Evolutionary conservation across 2,888 invertebrate genomes (phyloP).

Genomic region (Nebria brevicollis): DNA sequence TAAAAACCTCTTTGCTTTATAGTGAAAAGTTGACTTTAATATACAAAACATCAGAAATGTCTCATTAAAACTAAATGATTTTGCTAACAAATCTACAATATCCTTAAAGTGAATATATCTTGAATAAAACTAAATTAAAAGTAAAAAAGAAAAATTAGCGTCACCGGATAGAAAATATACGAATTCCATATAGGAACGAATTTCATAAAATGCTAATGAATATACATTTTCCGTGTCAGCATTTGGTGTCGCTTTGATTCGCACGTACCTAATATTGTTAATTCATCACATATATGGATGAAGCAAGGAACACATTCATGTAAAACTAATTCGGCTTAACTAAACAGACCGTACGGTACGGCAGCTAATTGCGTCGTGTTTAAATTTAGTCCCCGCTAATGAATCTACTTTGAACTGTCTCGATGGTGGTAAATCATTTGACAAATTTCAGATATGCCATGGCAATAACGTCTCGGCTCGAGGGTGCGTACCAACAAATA

Average conservation of each 20-base stretch:
- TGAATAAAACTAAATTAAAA: no score
- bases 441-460: conserved; percentile 16
- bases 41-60: no score
- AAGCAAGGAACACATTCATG: conserved; percentile 17
- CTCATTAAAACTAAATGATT: no score
- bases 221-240: not conserved
- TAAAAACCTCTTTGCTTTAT: no score
- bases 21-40: no score
- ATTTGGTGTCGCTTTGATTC: conserved; percentile 1
- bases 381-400: conserved; percentile 19
- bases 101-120: no score
- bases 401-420: conserved; percentile 26
- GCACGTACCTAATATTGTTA: conserved; percentile 6
- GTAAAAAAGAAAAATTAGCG: no score
- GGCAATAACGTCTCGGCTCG: not conserved
- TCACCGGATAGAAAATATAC: no score
- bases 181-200: no score
- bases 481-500: not conserved
- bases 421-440: conserved; percentile 19
- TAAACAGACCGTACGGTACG: conserved; percentile 10
- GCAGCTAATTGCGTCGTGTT: conserved; percentile 18
- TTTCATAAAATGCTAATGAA: not conserved
- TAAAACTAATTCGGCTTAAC: conserved; percentile 17
- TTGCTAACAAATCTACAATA: no score
- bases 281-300: conserved; percentile 12